phyloP scores from a whole-genome alignment of 2,797 vertebrate genomes.

The Artibeus jamaicensis region DNA sequence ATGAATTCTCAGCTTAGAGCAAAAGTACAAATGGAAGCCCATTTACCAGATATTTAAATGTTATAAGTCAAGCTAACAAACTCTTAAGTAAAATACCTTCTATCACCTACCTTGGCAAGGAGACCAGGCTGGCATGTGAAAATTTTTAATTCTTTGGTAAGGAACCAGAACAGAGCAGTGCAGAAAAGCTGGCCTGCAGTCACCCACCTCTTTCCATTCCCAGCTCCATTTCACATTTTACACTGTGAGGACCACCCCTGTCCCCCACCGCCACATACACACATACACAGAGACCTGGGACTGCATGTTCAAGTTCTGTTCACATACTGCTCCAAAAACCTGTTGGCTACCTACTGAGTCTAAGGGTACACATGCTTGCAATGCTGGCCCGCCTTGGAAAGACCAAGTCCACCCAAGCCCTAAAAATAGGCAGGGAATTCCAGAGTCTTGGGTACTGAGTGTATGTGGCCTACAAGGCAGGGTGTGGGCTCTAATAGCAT shows the following conservation, averaged over 20 bases:
- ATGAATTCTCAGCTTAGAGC: not conserved
- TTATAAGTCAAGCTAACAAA: not conserved
- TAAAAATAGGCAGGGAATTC: not conserved
- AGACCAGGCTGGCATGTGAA: not conserved
- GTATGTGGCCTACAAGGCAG: not conserved
- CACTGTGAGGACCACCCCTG: not conserved
- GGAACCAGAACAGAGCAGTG: not conserved
- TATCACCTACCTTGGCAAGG: not conserved
- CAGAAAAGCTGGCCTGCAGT: not conserved
- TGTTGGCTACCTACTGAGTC: not conserved
- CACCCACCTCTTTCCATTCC: not conserved
- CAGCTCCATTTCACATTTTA: not conserved
- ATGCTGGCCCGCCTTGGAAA: not conserved
- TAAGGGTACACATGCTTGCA: not conserved
- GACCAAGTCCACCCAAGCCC: not conserved
- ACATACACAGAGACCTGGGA: not conserved
- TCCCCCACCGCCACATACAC: fast-evolving
- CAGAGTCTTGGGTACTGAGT: not conserved
- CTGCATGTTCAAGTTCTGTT: not conserved
- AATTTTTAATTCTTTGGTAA: not conserved
- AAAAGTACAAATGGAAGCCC: not conserved
- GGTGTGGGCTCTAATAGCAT: not conserved
- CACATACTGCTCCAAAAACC: not conserved
- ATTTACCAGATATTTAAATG: not conserved
- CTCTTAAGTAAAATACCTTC: not conserved